These are phyloP conservation scores for Stigmatopora nigra DNA, from an alignment of 2,113 vertebrate genomes.

Conservation along the genomic window DNA sequence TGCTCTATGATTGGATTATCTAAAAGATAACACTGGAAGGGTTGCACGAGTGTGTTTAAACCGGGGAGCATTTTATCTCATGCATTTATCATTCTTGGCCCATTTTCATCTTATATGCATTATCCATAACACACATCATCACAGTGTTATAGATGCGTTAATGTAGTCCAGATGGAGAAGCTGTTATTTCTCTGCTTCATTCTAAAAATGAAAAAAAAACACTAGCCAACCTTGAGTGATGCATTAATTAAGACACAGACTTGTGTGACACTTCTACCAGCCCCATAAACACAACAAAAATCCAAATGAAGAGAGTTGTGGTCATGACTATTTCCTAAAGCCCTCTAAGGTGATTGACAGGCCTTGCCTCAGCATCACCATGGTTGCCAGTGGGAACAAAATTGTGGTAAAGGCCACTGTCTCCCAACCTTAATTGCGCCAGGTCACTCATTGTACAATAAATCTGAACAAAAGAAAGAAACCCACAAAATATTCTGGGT, in stretches of 20 bases:
- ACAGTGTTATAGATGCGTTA: background rate
- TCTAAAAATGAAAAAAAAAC: too few species aligned
- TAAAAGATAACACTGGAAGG: background rate
- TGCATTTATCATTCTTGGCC: background rate
- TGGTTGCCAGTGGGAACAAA: background rate
- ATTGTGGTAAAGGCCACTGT: background rate
- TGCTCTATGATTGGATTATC: background rate
- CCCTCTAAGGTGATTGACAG: background rate
- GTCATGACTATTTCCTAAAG: background rate
- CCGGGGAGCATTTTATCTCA: background rate
- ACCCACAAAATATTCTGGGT: background rate
- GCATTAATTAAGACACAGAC: background rate
- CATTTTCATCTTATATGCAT: background rate
- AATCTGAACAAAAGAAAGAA: background rate
- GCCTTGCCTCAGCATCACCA: background rate
- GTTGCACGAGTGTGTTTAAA: background rate
- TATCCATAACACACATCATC: background rate
- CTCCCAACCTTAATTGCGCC: background rate
- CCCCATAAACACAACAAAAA: background rate
- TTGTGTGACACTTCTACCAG: background rate
- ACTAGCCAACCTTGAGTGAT: background rate
- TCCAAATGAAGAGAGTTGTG: background rate
- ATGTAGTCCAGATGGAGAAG: background rate
- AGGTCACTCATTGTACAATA: background rate
- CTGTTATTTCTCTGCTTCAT: background rate